Evolutionary conservation across 2,797 vertebrate species (phyloP).

Genomic region (Gallirallus australis): DNA sequence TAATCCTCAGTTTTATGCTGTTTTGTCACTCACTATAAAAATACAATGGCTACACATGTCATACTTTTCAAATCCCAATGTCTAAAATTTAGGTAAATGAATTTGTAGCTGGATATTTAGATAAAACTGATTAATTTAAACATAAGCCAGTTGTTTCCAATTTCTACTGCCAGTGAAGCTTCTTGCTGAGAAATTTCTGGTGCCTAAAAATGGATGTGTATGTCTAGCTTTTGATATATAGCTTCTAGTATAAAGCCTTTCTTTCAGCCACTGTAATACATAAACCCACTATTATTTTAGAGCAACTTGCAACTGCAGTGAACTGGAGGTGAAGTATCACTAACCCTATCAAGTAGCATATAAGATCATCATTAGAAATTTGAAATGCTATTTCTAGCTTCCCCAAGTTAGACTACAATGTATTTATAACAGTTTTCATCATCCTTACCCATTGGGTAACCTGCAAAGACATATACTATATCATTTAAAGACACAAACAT

Average conservation of each 20-base stretch:
- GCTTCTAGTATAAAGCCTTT: not conserved
- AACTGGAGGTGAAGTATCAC: conserved; percentile 1
- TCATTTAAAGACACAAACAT: conserved; percentile 48
- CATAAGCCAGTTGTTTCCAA: not conserved
- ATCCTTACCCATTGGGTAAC: conserved; percentile 34
- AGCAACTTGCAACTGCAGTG: not conserved
- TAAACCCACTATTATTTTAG: not conserved
- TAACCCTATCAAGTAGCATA: conserved; percentile 44
- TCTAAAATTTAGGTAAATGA: not conserved
- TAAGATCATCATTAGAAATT: conserved; percentile 53
- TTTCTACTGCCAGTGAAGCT: not conserved
- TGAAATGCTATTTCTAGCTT: conserved; percentile 52
- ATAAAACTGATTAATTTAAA: not conserved
- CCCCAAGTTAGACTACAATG: conserved; percentile 13
- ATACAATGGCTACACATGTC: not conserved
- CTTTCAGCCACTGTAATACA: conserved; percentile 4
- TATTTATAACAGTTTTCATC: conserved; percentile 70
- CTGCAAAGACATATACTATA: conserved; percentile 12
- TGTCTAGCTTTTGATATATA: not conserved
- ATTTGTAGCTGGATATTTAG: not conserved
- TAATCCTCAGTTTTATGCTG: not conserved
- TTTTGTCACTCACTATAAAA: not conserved
- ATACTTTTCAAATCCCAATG: not conserved
- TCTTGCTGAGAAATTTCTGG: not conserved
- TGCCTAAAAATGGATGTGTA: not conserved